Base-by-base conservation (phyloP, 2,113 vertebrate species). In the Mormyrus iriodes region DNA sequence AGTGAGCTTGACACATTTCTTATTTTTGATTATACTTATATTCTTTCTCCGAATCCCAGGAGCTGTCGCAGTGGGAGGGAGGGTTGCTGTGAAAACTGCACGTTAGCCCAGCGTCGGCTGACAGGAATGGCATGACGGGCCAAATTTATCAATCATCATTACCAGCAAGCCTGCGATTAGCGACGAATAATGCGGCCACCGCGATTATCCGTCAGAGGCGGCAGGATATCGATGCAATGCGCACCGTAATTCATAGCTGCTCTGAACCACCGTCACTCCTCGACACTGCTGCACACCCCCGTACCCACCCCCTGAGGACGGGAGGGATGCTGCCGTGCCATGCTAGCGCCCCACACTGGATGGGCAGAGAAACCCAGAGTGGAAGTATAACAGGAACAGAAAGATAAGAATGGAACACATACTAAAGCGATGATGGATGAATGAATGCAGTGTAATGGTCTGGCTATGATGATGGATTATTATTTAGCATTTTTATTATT, bases 141-240 rank as follows among this genome's bases (percentile, higher is more conserved):
- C 46, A 27, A 31, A 86, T 35, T 86, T 27, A 86, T 53, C 49
- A 53, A 86, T 86, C 85, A 53, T 86, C 85, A 86, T 86, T 86
- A 86, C 85, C n/a, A 17, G n/a, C n/a, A 48, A 53, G 85, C 51
- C 51, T 13, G 49, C n/a, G 85, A 86, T 86, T 53, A 86, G 51
- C 17, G n/a, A 31, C 85, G n/a, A 79, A 79, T 79, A 19, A 79
- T 79, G 35, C 73, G 4, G 17, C 27, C 31, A 55, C 51, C 15
- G 17, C n/a, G 24, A 53, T 86, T 86, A 53, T 86, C 85, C 46
- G n/a, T 86, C 85, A 86, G n/a, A 2, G 31, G 31, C 51, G 27
- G 42, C 85, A 35, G 49, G 51, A 86, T 53, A 86, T 49, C 85
- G 48, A 86, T 35, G 44, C 27, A n/a, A n/a, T 6, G 51, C n/a